These are phyloP conservation scores for Eumacrocentrus americanus DNA, from an alignment of 2,888 invertebrate genomes.

Conservation along the genomic window DNA sequence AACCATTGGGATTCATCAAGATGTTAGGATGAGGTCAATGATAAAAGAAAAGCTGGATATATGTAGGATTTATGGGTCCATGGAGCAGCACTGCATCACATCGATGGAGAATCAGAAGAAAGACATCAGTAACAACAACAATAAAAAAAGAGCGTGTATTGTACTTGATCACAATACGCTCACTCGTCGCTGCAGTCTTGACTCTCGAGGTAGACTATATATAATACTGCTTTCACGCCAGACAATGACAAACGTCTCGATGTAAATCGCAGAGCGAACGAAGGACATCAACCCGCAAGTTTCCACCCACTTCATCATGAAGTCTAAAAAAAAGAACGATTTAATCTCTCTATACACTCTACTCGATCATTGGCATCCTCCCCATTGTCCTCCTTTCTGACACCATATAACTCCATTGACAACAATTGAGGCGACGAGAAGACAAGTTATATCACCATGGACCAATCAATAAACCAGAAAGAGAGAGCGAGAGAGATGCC, in stretches of 20 bases:
- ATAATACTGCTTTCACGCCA: constrained; percentile 18
- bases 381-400: constrained; percentile 12
- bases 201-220: no score
- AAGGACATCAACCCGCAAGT: constrained; percentile 32
- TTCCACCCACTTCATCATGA: constrained; percentile 35
- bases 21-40: no score
- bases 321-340: constrained; percentile 34
- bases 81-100: no score
- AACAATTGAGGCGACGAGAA: neutral
- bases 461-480: no score
- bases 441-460: no score
- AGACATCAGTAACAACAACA: no score
- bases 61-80: no score
- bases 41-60: no score
- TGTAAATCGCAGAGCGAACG: constrained; percentile 40
- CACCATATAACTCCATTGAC: neutral
- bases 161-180: constrained; percentile 21
- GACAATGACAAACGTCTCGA: constrained; percentile 43
- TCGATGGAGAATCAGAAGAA: no score
- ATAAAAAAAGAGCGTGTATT: constrained; percentile 24
- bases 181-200: no score
- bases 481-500: no score
- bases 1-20: no score
- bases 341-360: constrained; percentile 28
- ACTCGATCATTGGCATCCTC: constrained; percentile 2